These are phyloP conservation scores for Drepana falcataria DNA, from an alignment of 2,888 invertebrate species.

Conservation along the genomic window DNA sequence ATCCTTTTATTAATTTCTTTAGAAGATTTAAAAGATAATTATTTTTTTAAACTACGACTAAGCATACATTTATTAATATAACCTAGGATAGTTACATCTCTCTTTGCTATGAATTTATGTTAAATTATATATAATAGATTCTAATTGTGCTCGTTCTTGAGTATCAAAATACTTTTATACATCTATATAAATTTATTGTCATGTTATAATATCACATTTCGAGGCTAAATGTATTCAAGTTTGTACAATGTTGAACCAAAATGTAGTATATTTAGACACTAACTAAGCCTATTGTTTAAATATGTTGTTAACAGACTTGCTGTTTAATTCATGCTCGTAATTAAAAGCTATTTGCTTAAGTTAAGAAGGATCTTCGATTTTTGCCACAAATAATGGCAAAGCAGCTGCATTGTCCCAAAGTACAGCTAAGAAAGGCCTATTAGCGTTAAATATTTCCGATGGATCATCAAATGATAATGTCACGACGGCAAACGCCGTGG, in stretches of 20 bases:
- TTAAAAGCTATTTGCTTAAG: too few species aligned
- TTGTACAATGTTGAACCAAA: too few species aligned
- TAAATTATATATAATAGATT: not conserved
- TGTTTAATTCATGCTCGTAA: too few species aligned
- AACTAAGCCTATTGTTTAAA: too few species aligned
- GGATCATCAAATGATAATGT: constrained; percentile 67
- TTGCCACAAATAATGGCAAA: constrained; percentile 71
- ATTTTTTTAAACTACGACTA: constrained; percentile 8
- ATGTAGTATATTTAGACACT: too few species aligned
- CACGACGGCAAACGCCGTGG: constrained; percentile 61
- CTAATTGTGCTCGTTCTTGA: not conserved
- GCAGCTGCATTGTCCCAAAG: constrained; percentile 64
- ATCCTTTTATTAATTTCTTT: constrained; percentile 56
- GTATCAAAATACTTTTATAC: not conserved
- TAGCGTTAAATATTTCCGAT: constrained; percentile 46
- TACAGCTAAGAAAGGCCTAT: constrained; percentile 72
- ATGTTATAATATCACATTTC: too few species aligned
- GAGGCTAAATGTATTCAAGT: too few species aligned
- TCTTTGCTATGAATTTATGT: not conserved
- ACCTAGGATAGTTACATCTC: not conserved
- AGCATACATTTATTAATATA: not conserved
- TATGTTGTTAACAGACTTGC: too few species aligned
- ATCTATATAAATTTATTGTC: too few species aligned
- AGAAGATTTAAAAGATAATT: constrained; percentile 42
- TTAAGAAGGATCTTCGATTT: constrained; percentile 59